Evolutionary conservation across 2,888 invertebrate species (phyloP), one percentile per base, ranked within the genome.

Genomic region (Nephrocerus scutellatus): DNA sequence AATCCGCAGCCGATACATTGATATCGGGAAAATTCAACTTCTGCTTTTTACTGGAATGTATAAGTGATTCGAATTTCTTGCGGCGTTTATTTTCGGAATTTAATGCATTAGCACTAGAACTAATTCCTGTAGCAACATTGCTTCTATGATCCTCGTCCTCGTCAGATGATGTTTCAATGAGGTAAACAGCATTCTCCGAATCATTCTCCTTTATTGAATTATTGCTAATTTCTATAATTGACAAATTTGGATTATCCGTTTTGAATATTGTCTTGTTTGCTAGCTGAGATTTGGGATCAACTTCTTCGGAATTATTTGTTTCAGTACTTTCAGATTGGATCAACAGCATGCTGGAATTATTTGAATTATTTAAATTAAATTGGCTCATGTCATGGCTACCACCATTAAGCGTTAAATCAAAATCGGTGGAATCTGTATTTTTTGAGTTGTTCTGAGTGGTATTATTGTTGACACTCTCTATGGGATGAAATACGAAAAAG

Each of bases 151-250:
- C 33, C 24, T 60, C 59, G 12, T 60, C 61, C 10, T 51, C 51
- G 23, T 57, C 57, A 6, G 59, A 59, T 36, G 56, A 50, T 7
- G 52, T 43, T 19, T 61, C 66, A 37, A 67, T 57, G n/a, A 64
- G 50, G 39, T 59, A 52, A 34, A 66, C 63, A 14, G 62, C 53
- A 32, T 60, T 61, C 40, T 60, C 59, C 2, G 55, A 46, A 43
- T 59, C 57, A 26, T 55, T 52, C 39, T 59, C 61, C 37, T 57
- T 57, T 43, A 56, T 57, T 12, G 63, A 62, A 47, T 56, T 60
- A 48, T 63, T 57, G 50, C 58, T 65, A 41, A 66, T 67, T 55
- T 67, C 66, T 58, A 68, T 67, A 68, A 67, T 67, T 66, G 68
- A 63, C 66, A 65, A 59, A 52, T 67, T 56, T 47, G 68, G 66